Conservation (phyloP, 2,113 vertebrate genomes). For the Ondatra zibethicus region DNA sequence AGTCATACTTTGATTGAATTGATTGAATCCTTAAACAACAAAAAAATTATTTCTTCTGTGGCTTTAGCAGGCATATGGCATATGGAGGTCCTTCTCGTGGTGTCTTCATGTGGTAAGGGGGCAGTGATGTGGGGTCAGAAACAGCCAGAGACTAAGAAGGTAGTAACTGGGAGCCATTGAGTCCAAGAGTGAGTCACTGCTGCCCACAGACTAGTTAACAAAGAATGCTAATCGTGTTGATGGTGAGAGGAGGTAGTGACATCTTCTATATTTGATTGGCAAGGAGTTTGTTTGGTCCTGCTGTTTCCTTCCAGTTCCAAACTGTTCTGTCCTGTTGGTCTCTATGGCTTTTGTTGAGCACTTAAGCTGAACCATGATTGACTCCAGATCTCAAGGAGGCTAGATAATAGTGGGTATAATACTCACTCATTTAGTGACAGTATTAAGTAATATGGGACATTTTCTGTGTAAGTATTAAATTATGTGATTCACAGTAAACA, state of each 20-base stretch:
- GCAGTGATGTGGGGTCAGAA: background rate
- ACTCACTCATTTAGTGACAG: background rate
- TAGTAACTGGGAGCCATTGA: background rate
- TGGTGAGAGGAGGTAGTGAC: conserved; percentile 3
- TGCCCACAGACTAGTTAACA: background rate
- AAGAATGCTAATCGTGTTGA: background rate
- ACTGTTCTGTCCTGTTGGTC: background rate
- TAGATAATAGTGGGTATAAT: background rate
- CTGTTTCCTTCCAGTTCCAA: background rate
- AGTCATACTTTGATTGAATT: background rate
- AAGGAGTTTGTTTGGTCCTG: conserved; percentile 8
- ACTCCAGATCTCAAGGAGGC: background rate
- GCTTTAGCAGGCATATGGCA: background rate
- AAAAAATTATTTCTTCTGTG: background rate
- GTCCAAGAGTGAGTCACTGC: background rate
- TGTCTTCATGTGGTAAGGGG: background rate
- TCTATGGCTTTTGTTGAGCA: background rate
- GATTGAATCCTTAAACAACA: background rate
- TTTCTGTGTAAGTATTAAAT: conserved; percentile 27
- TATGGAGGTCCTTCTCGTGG: background rate
- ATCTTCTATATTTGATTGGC: background rate
- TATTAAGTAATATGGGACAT: background rate
- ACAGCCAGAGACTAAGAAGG: background rate
- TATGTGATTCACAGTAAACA: conserved; percentile 11
- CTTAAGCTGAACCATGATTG: background rate